phyloP scores from a whole-genome alignment of 2,797 vertebrate genomes.

The Myotis vivesi region DNA sequence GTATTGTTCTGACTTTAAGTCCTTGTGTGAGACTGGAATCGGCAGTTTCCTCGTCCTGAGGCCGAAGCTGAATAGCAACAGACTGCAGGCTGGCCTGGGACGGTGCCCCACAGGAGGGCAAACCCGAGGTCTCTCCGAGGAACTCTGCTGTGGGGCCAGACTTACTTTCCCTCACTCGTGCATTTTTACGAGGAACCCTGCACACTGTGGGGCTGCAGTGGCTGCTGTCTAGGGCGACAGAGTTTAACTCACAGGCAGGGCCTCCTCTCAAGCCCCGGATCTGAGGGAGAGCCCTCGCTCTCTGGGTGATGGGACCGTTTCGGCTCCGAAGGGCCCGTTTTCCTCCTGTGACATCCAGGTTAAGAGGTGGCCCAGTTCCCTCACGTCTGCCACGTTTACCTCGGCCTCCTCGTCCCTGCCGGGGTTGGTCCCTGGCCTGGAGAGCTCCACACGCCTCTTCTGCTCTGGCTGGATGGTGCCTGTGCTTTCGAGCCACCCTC shows the following conservation, averaged over 20 bases:
- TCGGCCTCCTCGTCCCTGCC: not conserved
- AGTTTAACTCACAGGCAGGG: not conserved
- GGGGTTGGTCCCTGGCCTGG: not conserved
- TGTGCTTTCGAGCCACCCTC: not conserved
- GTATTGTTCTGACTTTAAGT: conserved; percentile 74
- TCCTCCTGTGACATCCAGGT: not conserved
- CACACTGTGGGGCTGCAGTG: not conserved
- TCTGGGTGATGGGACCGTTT: not conserved
- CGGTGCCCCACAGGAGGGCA: not conserved
- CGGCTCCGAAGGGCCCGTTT: not conserved
- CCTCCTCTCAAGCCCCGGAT: not conserved
- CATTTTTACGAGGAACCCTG: conserved; percentile 6
- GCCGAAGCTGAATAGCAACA: conserved; percentile 32
- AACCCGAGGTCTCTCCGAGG: not conserved
- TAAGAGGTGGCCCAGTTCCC: not conserved
- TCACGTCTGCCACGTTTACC: accelerated
- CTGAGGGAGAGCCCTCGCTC: not conserved
- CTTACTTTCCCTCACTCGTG: conserved; percentile 28
- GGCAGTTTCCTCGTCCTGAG: conserved; percentile 26
- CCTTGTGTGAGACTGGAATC: conserved; percentile 63
- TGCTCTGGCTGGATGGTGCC: not conserved
- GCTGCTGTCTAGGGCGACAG: not conserved
- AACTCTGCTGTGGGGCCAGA: not conserved
- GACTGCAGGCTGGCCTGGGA: not conserved
- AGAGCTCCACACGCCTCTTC: not conserved